Percentiles rank a stretch among this genome's conserved stretches.
Evolutionary conservation across 2,888 invertebrate species (phyloP).

Genomic region (Lathronympha strigana): DNA sequence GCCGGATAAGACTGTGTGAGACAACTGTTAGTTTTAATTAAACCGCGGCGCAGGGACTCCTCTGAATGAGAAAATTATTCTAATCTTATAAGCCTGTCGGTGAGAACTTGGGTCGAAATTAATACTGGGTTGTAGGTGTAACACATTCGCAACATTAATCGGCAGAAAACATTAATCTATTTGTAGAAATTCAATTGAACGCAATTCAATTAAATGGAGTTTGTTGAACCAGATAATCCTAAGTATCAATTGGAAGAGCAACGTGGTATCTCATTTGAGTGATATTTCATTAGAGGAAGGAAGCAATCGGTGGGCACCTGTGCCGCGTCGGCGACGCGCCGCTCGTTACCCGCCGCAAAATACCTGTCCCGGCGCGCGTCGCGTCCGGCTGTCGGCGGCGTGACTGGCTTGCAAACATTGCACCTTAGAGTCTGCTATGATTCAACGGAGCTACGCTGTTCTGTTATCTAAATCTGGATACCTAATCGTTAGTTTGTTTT

Average conservation of each 20-base stretch:
- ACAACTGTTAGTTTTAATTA: conserved; percentile 85
- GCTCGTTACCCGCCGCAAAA: conserved; percentile 28
- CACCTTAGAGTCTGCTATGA: background rate
- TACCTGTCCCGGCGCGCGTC: conserved; percentile 12
- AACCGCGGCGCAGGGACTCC: conserved; percentile 80
- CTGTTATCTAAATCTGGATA: too few relatives aligned
- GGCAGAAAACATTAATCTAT: too few relatives aligned
- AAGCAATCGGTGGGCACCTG: conserved; percentile 62
- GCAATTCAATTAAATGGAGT: conserved; percentile 76
- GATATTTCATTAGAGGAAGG: conserved; percentile 72
- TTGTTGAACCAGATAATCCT: conserved; percentile 74
- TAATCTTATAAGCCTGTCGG: conserved; percentile 82
- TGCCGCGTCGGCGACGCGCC: conserved; percentile 45
- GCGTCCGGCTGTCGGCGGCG: conserved; percentile 19
- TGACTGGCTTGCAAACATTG: conserved; percentile 29
- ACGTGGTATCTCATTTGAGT: conserved; percentile 68
- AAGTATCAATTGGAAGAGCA: conserved; percentile 75
- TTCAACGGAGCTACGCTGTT: too few relatives aligned
- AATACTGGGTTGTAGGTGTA: conserved; percentile 62
- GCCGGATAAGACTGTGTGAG: conserved; percentile 84
- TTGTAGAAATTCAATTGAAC: conserved; percentile 56
- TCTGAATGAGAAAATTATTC: conserved; percentile 82
- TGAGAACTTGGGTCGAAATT: conserved; percentile 72
- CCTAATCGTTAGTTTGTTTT: too few relatives aligned
- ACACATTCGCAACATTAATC: conserved; percentile 47